Percentiles rank a stretch among this genome's conserved stretches.
Conservation (phyloP, 1,140 invertebrate species). For the Rhopalosiphum padi region DNA sequence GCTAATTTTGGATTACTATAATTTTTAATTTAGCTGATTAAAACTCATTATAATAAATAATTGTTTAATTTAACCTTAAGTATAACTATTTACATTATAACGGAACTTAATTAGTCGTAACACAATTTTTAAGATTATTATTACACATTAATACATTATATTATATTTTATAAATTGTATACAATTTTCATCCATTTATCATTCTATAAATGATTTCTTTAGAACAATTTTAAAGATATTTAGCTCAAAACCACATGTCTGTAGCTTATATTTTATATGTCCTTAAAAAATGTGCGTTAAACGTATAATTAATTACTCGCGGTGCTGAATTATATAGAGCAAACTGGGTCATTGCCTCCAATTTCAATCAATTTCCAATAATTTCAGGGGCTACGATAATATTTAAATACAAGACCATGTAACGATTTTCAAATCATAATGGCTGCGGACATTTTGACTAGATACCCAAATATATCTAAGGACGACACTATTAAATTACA, state of each 20-base stretch:
- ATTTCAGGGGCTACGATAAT: not conserved
- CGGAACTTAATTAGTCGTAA: too few species aligned
- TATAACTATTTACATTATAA: too few species aligned
- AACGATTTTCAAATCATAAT: not conserved
- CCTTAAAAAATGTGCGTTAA: not conserved
- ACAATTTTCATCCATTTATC: not conserved
- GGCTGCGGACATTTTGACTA: not conserved
- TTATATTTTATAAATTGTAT: not conserved
- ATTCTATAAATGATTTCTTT: not conserved
- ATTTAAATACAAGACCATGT: not conserved
- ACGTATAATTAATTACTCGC: slow-evolving; percentile 4
- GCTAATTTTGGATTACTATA: too few species aligned
- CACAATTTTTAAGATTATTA: too few species aligned
- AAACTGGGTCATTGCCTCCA: slow-evolving; percentile 12
- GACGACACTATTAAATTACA: not conserved
- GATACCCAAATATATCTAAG: not conserved
- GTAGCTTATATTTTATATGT: not conserved
- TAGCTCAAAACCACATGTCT: not conserved
- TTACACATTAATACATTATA: not conserved
- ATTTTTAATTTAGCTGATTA: too few species aligned
- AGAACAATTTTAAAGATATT: not conserved
- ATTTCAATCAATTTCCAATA: slow-evolving; percentile 10
- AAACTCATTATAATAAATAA: too few species aligned
- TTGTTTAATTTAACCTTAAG: too few species aligned
- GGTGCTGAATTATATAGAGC: not conserved